Evolutionary conservation across 2,113 vertebrate genomes (phyloP).

Genomic region (Poeciliopsis retropinna): DNA sequence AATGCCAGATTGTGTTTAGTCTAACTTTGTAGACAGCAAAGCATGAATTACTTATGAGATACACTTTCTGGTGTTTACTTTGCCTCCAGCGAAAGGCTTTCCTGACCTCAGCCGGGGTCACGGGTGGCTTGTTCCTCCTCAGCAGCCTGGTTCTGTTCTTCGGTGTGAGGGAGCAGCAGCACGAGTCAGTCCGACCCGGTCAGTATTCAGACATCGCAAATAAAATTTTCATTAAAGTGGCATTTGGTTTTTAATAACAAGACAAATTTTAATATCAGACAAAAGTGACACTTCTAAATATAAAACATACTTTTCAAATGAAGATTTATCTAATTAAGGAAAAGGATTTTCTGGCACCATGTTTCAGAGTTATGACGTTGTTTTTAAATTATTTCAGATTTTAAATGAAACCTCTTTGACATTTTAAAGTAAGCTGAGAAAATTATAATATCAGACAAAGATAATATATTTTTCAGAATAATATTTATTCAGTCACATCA

Average conservation of each 20-base stretch:
- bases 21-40: not conserved
- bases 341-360: too few species aligned
- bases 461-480: not conserved
- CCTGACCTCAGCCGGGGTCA: constrained; percentile 71
- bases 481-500: too few species aligned
- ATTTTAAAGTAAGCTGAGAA: not conserved
- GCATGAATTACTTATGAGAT: constrained; percentile 2
- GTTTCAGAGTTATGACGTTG: too few species aligned
- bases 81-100: constrained; percentile 72
- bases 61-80: not conserved
- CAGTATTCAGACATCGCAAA: not conserved
- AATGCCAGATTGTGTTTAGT: not conserved
- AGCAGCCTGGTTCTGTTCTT: constrained; percentile 79
- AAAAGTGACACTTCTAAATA: not conserved
- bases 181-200: constrained; percentile 53
- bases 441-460: not conserved
- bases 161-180: constrained; percentile 77
- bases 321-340: too few species aligned
- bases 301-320: too few species aligned
- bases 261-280: not conserved
- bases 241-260: not conserved
- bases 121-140: constrained; percentile 73
- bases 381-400: too few species aligned
- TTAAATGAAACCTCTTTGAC: not conserved
- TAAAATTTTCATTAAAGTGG: not conserved